These are phyloP conservation scores for Euproctis similis DNA, from an alignment of 2,888 invertebrate genomes.

Conservation along the genomic window DNA sequence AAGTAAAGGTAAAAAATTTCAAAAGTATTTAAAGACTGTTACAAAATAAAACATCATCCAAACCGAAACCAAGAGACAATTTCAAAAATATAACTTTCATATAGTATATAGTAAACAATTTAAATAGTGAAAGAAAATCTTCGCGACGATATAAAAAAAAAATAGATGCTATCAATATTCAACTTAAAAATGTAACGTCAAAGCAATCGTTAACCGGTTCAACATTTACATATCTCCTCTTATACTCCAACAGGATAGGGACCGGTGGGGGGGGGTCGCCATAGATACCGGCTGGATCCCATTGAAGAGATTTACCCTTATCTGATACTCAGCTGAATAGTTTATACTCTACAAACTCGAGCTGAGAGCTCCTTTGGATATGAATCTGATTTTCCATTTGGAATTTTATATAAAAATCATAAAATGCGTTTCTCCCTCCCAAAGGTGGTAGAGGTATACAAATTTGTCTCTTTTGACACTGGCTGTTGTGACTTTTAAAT, in stretches of 20 bases:
- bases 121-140: too few species aligned
- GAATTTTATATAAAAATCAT: constrained; percentile 24
- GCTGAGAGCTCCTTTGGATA: constrained; percentile 44
- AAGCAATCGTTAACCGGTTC: constrained; percentile 18
- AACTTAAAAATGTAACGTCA: constrained; percentile 14
- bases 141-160: too few species aligned
- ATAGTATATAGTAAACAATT: too few species aligned
- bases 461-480: constrained; percentile 12
- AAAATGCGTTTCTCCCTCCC: too few species aligned
- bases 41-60: neutral
- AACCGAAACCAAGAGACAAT: too few species aligned
- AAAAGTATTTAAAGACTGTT: too few species aligned
- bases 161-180: too few species aligned
- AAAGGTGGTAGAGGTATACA: too few species aligned
- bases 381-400: constrained; percentile 43
- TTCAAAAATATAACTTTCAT: too few species aligned
- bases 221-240: constrained; percentile 2
- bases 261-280: constrained; percentile 49
- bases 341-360: constrained; percentile 51
- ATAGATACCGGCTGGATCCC: constrained; percentile 55
- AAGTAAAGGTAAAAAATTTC: too few species aligned
- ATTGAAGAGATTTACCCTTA: constrained; percentile 60
- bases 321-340: constrained; percentile 64
- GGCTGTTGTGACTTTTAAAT: too few species aligned
- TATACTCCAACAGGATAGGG: constrained; percentile 13